Evolutionary conservation across 2,888 invertebrate genomes (phyloP).

Genomic region (Agonum fuliginosum): DNA sequence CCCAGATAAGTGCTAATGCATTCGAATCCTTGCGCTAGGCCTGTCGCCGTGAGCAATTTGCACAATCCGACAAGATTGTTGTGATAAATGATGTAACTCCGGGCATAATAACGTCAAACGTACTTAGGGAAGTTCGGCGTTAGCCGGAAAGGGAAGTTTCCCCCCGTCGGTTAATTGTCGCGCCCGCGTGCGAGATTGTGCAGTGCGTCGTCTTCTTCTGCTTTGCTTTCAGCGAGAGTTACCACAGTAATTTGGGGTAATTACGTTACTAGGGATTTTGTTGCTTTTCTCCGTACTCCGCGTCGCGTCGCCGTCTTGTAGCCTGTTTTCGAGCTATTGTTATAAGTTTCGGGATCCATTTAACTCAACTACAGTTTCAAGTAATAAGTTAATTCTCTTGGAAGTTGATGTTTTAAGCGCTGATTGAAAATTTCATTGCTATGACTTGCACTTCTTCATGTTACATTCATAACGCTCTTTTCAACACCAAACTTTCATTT

Average conservation of each 20-base stretch:
- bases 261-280: slow-evolving; percentile 50
- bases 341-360: slow-evolving; percentile 48
- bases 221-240: slow-evolving; percentile 41
- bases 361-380: slow-evolving; percentile 46
- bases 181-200: slow-evolving; percentile 30
- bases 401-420: slow-evolving; percentile 23
- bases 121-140: slow-evolving; percentile 55
- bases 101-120: slow-evolving; percentile 56
- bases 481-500: no score
- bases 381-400: slow-evolving; percentile 44
- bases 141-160: slow-evolving; percentile 46
- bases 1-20: slow-evolving; percentile 51
- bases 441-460: slow-evolving; percentile 33
- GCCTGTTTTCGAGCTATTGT: slow-evolving; percentile 45
- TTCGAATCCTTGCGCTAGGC: slow-evolving; percentile 35
- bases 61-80: slow-evolving; percentile 53
- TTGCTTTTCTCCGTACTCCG: slow-evolving; percentile 35
- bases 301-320: slow-evolving; percentile 16
- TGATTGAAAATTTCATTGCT: slow-evolving; percentile 21
- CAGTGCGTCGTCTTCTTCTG: slow-evolving; percentile 35
- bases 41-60: slow-evolving; percentile 50
- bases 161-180: slow-evolving; percentile 50
- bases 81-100: slow-evolving; percentile 54
- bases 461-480: no score
- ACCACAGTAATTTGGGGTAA: slow-evolving; percentile 50